These are phyloP conservation scores for Plectropomus leopardus DNA, from an alignment of 2,113 vertebrate species.

Conservation along the genomic window DNA sequence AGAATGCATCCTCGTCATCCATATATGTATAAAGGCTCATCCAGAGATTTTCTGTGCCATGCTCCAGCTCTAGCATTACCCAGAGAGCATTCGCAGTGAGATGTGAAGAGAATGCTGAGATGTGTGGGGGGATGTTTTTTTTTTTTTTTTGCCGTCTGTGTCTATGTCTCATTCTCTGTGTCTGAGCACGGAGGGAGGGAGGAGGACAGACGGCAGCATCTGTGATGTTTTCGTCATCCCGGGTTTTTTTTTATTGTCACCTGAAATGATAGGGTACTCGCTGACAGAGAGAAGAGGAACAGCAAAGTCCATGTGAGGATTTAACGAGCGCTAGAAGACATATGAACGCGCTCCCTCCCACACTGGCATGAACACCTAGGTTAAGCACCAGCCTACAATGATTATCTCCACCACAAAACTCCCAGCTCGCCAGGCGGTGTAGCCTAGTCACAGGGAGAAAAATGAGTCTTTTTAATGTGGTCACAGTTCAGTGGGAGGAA, in stretches of 20 bases:
- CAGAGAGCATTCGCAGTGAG: constrained; percentile 63
- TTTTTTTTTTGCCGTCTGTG: constrained; percentile 5
- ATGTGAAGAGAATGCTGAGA: constrained; percentile 78
- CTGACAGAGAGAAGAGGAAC: constrained; percentile 35
- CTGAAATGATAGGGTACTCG: constrained; percentile 49
- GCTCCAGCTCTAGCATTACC: constrained; percentile 61
- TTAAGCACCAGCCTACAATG: constrained; percentile 53
- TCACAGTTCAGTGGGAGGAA: constrained; percentile 51
- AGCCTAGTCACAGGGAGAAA: constrained; percentile 47
- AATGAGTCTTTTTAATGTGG: constrained; percentile 51
- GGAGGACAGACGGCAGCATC: constrained; percentile 27
- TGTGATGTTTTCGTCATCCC: constrained; percentile 49
- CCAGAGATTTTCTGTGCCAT: constrained; percentile 69
- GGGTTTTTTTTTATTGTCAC: constrained; percentile 49
- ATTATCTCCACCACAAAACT: constrained; percentile 50
- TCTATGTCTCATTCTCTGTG: constrained; percentile 34
- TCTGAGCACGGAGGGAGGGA: constrained; percentile 26
- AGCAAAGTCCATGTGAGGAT: constrained; percentile 32
- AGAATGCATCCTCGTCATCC: constrained; percentile 76
- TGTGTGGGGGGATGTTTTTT: constrained; percentile 46
- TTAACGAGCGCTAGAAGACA: constrained; percentile 44
- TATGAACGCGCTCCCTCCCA: constrained; percentile 6
- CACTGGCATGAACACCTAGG: constrained; percentile 31
- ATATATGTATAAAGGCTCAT: constrained; percentile 80
- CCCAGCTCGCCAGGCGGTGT: constrained; percentile 26